phyloP scores from a whole-genome alignment of 2,888 invertebrate species.

The Aspidiotus rigidus region DNA sequence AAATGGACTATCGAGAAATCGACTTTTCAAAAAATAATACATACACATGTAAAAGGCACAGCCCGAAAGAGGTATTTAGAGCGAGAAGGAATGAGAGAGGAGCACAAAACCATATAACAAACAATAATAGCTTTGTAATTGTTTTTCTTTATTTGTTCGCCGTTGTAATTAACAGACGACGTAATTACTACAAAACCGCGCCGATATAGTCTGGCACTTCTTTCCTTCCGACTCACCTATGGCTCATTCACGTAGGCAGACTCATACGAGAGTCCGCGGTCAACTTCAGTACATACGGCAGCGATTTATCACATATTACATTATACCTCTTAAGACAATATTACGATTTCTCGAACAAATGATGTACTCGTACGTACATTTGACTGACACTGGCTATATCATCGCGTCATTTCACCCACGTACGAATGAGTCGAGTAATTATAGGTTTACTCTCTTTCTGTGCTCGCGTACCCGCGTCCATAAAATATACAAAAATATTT shows the following conservation, averaged over 20 bases:
- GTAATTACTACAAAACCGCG: conserved; percentile 10
- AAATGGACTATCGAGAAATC: neutral
- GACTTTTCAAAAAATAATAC: neutral
- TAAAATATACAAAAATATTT: neutral
- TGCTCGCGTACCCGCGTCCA: no score
- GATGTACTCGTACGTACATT: neutral
- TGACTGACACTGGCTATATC: no score
- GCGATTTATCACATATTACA: neutral
- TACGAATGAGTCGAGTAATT: no score
- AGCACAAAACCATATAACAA: conserved; percentile 4
- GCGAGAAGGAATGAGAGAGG: neutral
- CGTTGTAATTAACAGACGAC: conserved; percentile 13
- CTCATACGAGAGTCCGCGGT: no score
- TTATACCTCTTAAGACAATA: no score
- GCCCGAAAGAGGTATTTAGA: neutral
- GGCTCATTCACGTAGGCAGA: neutral
- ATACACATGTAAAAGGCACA: neutral
- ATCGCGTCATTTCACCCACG: no score
- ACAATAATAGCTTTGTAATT: conserved; percentile 17
- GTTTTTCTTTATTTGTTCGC: conserved; percentile 17
- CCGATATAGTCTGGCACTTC: neutral
- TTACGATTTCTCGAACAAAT: neutral
- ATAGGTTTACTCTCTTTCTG: no score
- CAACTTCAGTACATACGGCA: neutral
- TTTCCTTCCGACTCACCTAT: neutral